phyloP scores from a whole-genome alignment of 2,113 vertebrate species.

The Tor tambroides region DNA sequence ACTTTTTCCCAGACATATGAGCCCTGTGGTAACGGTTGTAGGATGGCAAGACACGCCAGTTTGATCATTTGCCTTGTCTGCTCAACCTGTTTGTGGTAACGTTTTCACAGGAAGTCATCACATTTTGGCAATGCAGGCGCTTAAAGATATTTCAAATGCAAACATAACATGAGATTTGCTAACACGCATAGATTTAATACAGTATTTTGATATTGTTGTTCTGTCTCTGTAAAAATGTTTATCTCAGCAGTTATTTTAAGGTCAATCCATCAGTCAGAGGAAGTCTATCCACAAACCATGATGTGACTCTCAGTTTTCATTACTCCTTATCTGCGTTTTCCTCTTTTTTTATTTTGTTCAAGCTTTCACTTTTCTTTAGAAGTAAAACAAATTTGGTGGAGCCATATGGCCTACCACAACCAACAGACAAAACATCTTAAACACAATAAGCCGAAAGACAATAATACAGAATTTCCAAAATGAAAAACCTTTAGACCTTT shows the following conservation, averaged over 20 bases:
- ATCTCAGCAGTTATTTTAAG: background rate
- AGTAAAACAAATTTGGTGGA: background rate
- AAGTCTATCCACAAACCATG: background rate
- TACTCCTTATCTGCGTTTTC: background rate
- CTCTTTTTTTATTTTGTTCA: too few species aligned
- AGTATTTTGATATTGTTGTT: background rate
- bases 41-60: constrained; percentile 9
- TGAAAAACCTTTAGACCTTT: background rate
- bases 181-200: background rate
- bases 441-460: background rate
- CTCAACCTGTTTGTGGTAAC: constrained; percentile 41
- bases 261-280: background rate
- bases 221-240: background rate
- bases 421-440: background rate
- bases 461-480: background rate
- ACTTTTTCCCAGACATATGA: constrained; percentile 64
- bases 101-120: constrained; percentile 55
- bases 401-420: background rate
- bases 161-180: background rate
- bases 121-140: background rate
- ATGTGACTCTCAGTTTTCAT: background rate
- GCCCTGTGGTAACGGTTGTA: constrained; percentile 45
- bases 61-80: constrained; percentile 17
- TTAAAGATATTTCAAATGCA: background rate
- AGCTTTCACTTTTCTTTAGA: background rate